Conservation (phyloP, 2,797 vertebrate genomes). For the Melanotaenia boesemani region DNA sequence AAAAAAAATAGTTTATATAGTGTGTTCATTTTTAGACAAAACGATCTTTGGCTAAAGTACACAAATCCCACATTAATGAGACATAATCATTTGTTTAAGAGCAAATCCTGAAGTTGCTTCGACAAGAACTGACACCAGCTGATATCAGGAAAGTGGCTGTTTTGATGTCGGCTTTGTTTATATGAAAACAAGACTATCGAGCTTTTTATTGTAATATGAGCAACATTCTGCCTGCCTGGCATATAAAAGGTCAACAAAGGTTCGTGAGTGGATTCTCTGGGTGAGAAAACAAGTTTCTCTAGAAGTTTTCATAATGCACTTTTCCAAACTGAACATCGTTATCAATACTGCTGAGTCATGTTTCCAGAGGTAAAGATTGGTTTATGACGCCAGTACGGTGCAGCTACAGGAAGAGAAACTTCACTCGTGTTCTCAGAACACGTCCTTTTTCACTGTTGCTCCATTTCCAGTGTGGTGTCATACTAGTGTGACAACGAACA, state of each 20-base stretch:
- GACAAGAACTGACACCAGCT: neutral
- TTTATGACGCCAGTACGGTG: too few species aligned
- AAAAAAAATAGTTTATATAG: neutral
- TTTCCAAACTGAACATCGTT: neutral
- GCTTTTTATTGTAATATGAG: neutral
- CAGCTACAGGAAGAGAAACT: neutral
- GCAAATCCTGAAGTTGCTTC: neutral
- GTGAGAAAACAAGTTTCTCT: neutral
- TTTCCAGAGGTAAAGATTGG: too few species aligned
- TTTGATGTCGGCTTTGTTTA: slow-evolving; percentile 6
- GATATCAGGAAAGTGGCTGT: neutral
- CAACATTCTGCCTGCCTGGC: neutral
- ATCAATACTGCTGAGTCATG: neutral
- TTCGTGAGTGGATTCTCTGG: neutral
- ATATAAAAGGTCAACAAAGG: neutral
- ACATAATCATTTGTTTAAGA: neutral
- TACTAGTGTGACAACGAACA: neutral
- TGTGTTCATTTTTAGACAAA: neutral
- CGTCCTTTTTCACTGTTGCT: too few species aligned
- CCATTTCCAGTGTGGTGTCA: too few species aligned
- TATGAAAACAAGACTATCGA: slow-evolving; percentile 11
- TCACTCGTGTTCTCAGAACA: too few species aligned
- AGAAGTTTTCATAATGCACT: neutral
- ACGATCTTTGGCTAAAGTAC: neutral
- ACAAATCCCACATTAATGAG: neutral